Evolutionary conservation across 2,888 invertebrate species (phyloP).

Genomic region (Synergus laeviventris): DNA sequence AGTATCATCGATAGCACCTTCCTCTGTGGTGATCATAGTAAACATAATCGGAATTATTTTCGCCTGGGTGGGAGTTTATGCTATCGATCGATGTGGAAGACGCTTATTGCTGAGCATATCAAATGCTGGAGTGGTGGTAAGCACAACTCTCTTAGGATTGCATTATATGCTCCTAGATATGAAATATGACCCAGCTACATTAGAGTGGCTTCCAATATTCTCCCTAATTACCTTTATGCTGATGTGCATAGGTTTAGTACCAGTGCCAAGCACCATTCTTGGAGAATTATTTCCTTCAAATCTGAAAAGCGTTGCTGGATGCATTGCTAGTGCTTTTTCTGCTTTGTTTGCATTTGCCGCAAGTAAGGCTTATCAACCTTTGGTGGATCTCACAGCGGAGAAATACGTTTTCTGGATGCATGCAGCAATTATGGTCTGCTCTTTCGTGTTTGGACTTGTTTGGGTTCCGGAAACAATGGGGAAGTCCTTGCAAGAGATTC

Average conservation of each 20-base stretch:
- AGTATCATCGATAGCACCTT: constrained; percentile 56
- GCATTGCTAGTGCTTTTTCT: constrained; percentile 58
- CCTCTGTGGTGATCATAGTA: constrained; percentile 58
- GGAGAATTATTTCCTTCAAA: constrained; percentile 66
- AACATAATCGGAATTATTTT: constrained; percentile 50
- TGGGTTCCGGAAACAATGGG: constrained; percentile 67
- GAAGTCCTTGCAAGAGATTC: constrained; percentile 61
- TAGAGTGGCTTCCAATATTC: constrained; percentile 62
- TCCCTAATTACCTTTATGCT: constrained; percentile 56
- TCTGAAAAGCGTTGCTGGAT: constrained; percentile 64
- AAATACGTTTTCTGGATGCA: constrained; percentile 64
- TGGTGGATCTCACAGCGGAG: constrained; percentile 58
- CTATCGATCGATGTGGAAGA: constrained; percentile 56
- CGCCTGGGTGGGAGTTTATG: constrained; percentile 38
- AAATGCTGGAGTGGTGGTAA: constrained; percentile 51
- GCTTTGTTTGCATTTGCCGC: constrained; percentile 62
- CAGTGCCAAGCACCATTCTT: constrained; percentile 63
- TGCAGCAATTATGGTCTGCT: constrained; percentile 51
- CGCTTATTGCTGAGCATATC: constrained; percentile 49
- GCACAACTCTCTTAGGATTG: constrained; percentile 57
- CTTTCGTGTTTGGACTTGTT: constrained; percentile 34
- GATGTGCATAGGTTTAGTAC: constrained; percentile 50
- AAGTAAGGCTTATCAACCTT: constrained; percentile 63
- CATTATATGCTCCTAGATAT: constrained; percentile 59
- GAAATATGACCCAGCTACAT: constrained; percentile 46